A percentile compares a stretch with the other conserved stretches of the same genome.
phyloP scores from a whole-genome alignment of 2,797 vertebrate genomes.

The Oceanodroma leucorhoa region DNA sequence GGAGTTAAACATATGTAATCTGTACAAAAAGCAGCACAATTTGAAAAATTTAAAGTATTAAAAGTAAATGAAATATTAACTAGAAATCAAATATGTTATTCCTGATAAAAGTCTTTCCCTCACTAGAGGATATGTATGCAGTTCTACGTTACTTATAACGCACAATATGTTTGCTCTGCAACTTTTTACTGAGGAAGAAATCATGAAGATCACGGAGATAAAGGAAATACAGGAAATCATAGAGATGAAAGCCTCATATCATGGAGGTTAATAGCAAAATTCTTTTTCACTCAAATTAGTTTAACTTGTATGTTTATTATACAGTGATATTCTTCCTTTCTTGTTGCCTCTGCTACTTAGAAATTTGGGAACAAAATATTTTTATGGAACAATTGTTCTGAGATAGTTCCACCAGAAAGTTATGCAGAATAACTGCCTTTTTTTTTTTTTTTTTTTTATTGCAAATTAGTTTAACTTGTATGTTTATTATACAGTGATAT shows the following conservation, averaged over 20 bases:
- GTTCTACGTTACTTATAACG: background rate
- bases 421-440: background rate
- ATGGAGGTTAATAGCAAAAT: background rate
- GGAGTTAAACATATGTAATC: background rate
- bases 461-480: background rate
- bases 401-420: background rate
- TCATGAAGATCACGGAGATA: background rate
- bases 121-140: background rate
- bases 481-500: background rate
- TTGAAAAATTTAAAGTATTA: background rate
- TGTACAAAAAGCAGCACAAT: background rate
- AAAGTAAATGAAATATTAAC: background rate
- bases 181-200: background rate
- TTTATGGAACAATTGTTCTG: background rate
- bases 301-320: background rate
- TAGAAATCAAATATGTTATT: background rate
- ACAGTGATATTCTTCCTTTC: background rate
- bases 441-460: background rate
- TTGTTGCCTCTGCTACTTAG: background rate
- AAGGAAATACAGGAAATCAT: background rate
- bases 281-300: background rate
- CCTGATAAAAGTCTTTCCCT: background rate
- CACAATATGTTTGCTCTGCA: background rate
- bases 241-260: background rate
- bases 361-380: background rate